phyloP scores from a whole-genome alignment of 92 coral and sea anemone genomes.

The Paramuricea clavata region DNA sequence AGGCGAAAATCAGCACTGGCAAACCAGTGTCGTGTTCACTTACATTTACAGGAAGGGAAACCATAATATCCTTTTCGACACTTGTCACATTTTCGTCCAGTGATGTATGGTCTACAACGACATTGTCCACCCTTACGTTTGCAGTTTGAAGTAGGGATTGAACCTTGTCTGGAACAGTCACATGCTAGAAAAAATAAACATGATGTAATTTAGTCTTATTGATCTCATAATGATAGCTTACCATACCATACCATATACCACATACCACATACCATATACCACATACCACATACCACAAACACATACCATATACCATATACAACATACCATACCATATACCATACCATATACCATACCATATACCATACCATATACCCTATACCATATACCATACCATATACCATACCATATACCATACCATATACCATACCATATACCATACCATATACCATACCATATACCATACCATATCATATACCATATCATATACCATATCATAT shows the following conservation, averaged over 20 bases:
- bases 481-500: background rate
- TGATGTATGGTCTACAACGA: conserved; percentile 72
- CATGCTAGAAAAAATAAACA: conserved; percentile 72
- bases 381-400: background rate
- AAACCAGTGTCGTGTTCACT: conserved; percentile 27
- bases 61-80: conserved; percentile 79
- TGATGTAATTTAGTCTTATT: background rate
- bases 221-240: too few relatives aligned
- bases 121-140: conserved; percentile 83
- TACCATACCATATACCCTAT: background rate
- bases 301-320: too few relatives aligned
- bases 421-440: conserved; percentile 62
- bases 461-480: too few relatives aligned
- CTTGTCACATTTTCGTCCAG: conserved; percentile 79
- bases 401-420: conserved; percentile 23
- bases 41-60: conserved; percentile 91
- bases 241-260: conserved; percentile 20
- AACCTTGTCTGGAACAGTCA: conserved; percentile 75
- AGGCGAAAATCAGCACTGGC: background rate
- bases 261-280: conserved; percentile 60
- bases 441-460: too few relatives aligned
- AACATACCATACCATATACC: background rate
- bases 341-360: conserved; percentile 59
- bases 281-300: conserved; percentile 16
- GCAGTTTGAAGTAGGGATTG: conserved; percentile 67